Evolutionary conservation across 2,888 invertebrate genomes (phyloP), one percentile per base, ranked within the genome.

Genomic region (Leucophenga maculata): DNA sequence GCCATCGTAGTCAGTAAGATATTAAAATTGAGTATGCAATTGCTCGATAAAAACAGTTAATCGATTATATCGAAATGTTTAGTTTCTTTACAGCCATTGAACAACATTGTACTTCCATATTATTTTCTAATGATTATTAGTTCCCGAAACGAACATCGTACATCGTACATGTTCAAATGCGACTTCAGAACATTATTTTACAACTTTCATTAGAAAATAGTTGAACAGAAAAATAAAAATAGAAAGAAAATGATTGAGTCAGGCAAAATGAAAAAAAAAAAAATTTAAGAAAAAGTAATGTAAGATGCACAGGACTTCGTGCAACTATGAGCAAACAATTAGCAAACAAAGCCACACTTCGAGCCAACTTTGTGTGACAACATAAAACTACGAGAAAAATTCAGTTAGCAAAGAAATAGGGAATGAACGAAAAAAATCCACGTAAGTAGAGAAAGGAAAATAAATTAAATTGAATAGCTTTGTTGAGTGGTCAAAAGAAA

Each of bases 141-240:
- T n/a, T n/a, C n/a, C n/a, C n/a, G n/a, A n/a, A n/a, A n/a, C n/a
- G n/a, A n/a, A n/a, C n/a, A n/a, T n/a, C n/a, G 18, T 44, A n/a
- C 60, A 8, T 18, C 3, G 48, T 18, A 54, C 54, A 50, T 39
- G 18, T n/a, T n/a, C 22, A 31, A 65, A 48, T 54, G 9, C 18
- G 14, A 65, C 52, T 32, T 16, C 31, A 71, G 71, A 59, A 77
- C 73, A 77, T 77, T 74, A 78, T 78, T 78, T 77, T 75, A 72
- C 77, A 75, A 72, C 68, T 74, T 78, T 77, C 75, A 78, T 75
- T 74, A 70, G 71, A 75, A 78, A 77, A 77, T 74, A 71, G 72
- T 74, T 72, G 70, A 66, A 72, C 68, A 64, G 68, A 32, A 71
- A 67, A 54, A 59, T 69, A 16, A 57, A 69, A 65, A 20, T 46